phyloP scores from a whole-genome alignment of 2,113 vertebrate species.

The Mobula birostris region DNA sequence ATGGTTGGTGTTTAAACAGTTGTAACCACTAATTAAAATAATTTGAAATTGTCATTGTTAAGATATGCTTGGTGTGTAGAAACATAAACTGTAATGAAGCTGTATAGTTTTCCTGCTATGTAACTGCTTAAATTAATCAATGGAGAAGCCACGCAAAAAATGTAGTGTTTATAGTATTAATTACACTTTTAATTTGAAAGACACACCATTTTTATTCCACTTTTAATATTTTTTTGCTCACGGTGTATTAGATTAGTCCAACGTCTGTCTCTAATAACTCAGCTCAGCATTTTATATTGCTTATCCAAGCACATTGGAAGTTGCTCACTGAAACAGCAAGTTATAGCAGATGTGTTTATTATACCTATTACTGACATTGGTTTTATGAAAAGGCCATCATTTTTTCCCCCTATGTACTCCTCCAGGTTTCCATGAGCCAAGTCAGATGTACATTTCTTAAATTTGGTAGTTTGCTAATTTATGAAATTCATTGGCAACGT shows the following conservation, averaged over 20 bases:
- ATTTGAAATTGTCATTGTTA: neutral
- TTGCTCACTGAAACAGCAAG: constrained; percentile 74
- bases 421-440: constrained; percentile 64
- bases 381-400: constrained; percentile 35
- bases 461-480: constrained; percentile 65
- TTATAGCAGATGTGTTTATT: constrained; percentile 88
- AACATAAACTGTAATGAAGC: neutral
- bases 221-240: constrained; percentile 44
- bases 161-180: neutral
- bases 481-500: constrained; percentile 96
- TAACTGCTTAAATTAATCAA: neutral
- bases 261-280: constrained; percentile 63
- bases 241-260: constrained; percentile 47
- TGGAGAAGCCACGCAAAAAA: neutral
- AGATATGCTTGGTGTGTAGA: neutral
- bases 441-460: constrained; percentile 74
- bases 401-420: constrained; percentile 73
- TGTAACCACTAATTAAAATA: neutral
- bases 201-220: neutral
- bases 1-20: neutral
- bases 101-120: neutral
- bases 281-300: constrained; percentile 64
- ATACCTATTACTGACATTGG: constrained; percentile 68
- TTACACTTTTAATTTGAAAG: constrained; percentile 9
- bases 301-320: constrained; percentile 68